A percentile compares a stretch with the other conserved stretches of the same genome.
These are phyloP conservation scores for Cheilosia variabilis DNA, from an alignment of 2,888 invertebrate genomes.

Conservation along the genomic window DNA sequence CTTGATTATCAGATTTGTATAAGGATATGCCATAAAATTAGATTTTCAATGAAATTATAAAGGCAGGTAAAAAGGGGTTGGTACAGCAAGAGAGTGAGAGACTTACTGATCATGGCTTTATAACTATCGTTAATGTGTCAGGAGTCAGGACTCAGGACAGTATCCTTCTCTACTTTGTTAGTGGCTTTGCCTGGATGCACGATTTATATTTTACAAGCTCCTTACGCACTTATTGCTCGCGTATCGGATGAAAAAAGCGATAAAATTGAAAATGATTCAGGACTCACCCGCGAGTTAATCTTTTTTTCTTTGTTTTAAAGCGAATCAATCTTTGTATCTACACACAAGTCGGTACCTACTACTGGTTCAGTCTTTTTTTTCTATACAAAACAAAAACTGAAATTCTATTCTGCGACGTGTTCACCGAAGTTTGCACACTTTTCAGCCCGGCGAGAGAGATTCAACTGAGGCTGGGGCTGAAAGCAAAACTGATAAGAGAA, in stretches of 20 bases:
- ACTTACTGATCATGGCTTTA: slow-evolving; percentile 64
- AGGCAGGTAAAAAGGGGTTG: not conserved
- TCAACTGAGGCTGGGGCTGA: slow-evolving; percentile 59
- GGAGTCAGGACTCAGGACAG: slow-evolving; percentile 1
- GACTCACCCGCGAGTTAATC: slow-evolving; percentile 50
- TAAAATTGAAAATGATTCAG: slow-evolving; percentile 33
- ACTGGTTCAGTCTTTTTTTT: slow-evolving; percentile 8
- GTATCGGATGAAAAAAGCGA: slow-evolving; percentile 31
- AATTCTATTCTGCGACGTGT: slow-evolving; percentile 23
- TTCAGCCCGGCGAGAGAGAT: slow-evolving; percentile 68
- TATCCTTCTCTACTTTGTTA: slow-evolving; percentile 22
- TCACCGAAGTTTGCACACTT: slow-evolving; percentile 46
- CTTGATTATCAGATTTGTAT: slow-evolving; percentile 55
- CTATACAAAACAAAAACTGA: slow-evolving; percentile 37
- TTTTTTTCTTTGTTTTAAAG: slow-evolving; percentile 8
- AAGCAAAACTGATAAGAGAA: slow-evolving; percentile 68
- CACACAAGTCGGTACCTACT: slow-evolving; percentile 2
- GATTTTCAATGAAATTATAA: not conserved
- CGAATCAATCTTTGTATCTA: slow-evolving; percentile 23
- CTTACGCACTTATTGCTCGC: slow-evolving; percentile 33
- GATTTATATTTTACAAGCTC: slow-evolving; percentile 6
- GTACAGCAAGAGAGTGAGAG: not conserved
- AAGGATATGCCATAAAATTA: slow-evolving; percentile 31
- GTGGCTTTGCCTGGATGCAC: slow-evolving; percentile 20
- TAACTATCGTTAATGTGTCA: slow-evolving; percentile 46